Percentiles rank a stretch among this genome's conserved stretches.
Evolutionary conservation across 2,113 vertebrate genomes (phyloP).

Genomic region (Ammodytes dubius): DNA sequence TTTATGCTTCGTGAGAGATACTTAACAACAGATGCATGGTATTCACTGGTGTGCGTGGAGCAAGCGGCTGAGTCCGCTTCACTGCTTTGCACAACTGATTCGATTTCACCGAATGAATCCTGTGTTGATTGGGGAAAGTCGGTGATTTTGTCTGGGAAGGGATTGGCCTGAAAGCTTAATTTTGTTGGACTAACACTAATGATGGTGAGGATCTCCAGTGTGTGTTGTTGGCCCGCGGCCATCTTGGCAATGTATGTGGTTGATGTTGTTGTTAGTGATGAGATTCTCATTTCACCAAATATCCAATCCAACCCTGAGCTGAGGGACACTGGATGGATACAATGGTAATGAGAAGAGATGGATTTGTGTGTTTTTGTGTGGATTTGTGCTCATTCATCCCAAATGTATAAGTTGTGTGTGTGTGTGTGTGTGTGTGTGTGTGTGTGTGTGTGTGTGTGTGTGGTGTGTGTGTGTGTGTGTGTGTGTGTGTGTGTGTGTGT

Average conservation of each 20-base stretch:
- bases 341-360: background rate
- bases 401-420: background rate
- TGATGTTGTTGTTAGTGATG: slow-evolving; percentile 20
- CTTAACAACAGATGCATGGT: slow-evolving; percentile 24
- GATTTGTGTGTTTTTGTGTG: background rate
- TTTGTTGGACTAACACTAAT: slow-evolving; percentile 3
- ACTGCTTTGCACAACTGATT: slow-evolving; percentile 1
- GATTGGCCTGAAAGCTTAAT: slow-evolving; percentile 3
- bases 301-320: background rate
- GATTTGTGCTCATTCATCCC: background rate
- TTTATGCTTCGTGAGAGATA: slow-evolving; percentile 4
- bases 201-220: background rate
- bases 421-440: too few relatives aligned
- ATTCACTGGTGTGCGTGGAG: slow-evolving; percentile 15
- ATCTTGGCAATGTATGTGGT: slow-evolving; percentile 6
- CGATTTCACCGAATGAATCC: slow-evolving; percentile 6
- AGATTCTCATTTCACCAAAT: background rate
- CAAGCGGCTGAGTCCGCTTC: background rate
- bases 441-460: too few relatives aligned
- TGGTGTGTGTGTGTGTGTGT: too few relatives aligned
- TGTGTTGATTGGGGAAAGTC: background rate
- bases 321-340: background rate
- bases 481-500: too few relatives aligned
- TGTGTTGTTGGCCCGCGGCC: slow-evolving; percentile 9
- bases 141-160: background rate